Evolutionary conservation across 2,888 invertebrate genomes (phyloP).

Genomic region (Ferrisia virgata): DNA sequence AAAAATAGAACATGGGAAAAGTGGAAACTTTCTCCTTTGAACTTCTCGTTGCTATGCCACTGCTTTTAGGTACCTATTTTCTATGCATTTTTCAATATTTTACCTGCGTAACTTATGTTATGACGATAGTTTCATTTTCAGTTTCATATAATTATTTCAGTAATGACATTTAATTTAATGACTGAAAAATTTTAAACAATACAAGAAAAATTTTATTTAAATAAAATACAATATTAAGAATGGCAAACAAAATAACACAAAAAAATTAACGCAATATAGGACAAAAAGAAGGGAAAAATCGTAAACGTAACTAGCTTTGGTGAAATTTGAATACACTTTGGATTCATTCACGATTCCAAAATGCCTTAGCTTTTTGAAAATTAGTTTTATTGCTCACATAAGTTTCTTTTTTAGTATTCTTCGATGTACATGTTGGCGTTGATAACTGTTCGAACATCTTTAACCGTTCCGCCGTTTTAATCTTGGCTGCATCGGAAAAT

Average conservation of each 20-base stretch:
- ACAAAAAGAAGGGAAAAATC: conserved; percentile 1
- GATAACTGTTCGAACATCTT: conserved; percentile 35
- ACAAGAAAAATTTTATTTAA: conserved; percentile 19
- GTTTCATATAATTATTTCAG: no score
- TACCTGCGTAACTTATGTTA: no score
- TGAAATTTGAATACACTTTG: neutral
- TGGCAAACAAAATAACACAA: conserved; percentile 34
- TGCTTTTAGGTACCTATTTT: no score
- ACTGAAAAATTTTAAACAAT: neutral
- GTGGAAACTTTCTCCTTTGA: no score
- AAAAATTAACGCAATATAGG: neutral
- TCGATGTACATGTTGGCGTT: neutral
- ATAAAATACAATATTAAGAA: conserved; percentile 27
- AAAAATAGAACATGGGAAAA: no score
- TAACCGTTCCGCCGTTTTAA: conserved; percentile 37
- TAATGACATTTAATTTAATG: no score
- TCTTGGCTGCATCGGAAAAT: conserved; percentile 36
- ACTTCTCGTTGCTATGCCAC: no score
- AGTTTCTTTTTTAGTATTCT: conserved; percentile 33
- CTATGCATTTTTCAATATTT: no score
- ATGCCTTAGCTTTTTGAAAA: conserved; percentile 55
- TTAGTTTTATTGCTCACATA: conserved; percentile 45
- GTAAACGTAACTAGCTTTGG: conserved; percentile 12
- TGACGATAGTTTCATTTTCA: no score
- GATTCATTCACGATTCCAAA: conserved; percentile 53